phyloP scores from a whole-genome alignment of 1,140 invertebrate species.

The Caenorhabditis briggsae region DNA sequence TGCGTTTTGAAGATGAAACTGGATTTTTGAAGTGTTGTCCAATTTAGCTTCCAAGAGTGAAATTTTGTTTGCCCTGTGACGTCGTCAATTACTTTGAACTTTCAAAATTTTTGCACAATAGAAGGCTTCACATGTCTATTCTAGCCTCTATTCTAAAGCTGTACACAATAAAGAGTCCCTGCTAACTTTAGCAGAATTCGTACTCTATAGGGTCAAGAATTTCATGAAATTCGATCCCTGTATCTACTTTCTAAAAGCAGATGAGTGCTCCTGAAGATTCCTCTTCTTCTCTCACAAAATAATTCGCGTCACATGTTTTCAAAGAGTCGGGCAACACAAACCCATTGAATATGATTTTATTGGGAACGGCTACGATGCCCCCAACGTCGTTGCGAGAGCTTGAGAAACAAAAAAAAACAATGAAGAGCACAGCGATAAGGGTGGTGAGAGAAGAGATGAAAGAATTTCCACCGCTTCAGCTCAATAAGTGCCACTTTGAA shows the following conservation, averaged over 20 bases:
- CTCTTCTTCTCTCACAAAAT: constrained; percentile 1
- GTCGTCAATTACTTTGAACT: constrained; percentile 45
- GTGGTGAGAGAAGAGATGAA: neutral
- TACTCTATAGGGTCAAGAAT: neutral
- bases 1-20: neutral
- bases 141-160: constrained; percentile 18
- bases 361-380: constrained; percentile 39
- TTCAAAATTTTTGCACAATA: constrained; percentile 25
- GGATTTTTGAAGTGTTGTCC: neutral
- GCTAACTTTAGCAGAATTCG: neutral
- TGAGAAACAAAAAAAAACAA: neutral
- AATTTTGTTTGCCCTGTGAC: neutral
- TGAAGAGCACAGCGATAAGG: neutral
- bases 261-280: constrained; percentile 1
- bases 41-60: neutral
- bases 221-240: neutral
- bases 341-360: constrained; percentile 56
- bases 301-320: constrained; percentile 44
- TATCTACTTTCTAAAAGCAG: neutral
- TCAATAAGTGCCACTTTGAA: constrained; percentile 54
- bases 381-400: neutral
- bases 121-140: neutral
- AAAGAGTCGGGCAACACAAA: constrained; percentile 26
- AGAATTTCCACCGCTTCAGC: constrained; percentile 54
- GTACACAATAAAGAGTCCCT: neutral